Evolutionary conservation across 2,797 vertebrate genomes (phyloP).

Genomic region (Caiman crocodilus): DNA sequence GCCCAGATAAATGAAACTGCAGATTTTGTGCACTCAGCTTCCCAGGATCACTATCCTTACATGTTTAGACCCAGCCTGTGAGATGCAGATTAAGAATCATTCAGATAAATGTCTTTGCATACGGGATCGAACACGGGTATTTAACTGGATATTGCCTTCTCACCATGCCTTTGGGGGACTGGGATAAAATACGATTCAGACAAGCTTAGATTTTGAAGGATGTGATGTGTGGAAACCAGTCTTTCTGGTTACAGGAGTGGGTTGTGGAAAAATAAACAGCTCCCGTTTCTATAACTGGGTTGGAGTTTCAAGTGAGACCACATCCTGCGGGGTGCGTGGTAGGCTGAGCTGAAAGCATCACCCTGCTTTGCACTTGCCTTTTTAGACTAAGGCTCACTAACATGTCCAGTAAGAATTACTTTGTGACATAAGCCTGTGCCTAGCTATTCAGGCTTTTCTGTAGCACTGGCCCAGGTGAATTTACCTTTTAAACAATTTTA

Average conservation of each 20-base stretch:
- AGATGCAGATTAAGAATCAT: slow-evolving; percentile 49
- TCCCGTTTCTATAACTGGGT: neutral
- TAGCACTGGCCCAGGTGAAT: neutral
- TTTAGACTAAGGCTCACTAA: slow-evolving; percentile 7
- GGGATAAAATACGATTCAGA: slow-evolving; percentile 41
- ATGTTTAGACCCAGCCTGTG: slow-evolving; percentile 41
- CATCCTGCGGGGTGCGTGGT: neutral
- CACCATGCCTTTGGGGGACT: slow-evolving; percentile 55
- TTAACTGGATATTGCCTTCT: slow-evolving; percentile 49
- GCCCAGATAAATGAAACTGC: neutral
- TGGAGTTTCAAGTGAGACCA: neutral
- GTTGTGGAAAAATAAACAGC: slow-evolving; percentile 33
- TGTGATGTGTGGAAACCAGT: slow-evolving; percentile 19
- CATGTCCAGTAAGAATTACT: neutral
- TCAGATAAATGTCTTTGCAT: slow-evolving; percentile 24
- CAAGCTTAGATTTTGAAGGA: slow-evolving; percentile 38
- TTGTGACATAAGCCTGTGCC: neutral
- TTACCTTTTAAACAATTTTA: neutral
- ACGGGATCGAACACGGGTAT: slow-evolving; percentile 59
- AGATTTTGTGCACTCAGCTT: slow-evolving; percentile 19
- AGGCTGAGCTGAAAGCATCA: slow-evolving; percentile 29
- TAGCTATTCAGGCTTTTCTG: neutral
- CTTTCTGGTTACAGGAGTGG: neutral
- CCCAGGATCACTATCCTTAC: slow-evolving; percentile 39
- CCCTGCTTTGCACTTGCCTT: slow-evolving; percentile 5